Conservation (phyloP, 2,113 vertebrate genomes). For the Butorides virescens region DNA sequence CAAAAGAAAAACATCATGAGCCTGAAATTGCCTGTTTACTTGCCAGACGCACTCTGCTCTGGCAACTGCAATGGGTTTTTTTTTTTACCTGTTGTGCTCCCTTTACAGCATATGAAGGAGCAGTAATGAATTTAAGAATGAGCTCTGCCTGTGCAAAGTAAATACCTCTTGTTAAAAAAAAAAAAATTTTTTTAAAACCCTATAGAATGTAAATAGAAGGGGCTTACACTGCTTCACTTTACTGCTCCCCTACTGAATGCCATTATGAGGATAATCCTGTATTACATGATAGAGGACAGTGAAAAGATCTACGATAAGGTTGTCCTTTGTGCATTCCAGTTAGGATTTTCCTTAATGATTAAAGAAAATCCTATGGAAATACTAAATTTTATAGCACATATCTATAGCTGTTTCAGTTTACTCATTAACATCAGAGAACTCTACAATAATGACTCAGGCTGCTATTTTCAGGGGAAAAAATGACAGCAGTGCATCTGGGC, state of each 20-base stretch:
- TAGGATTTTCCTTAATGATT: not conserved
- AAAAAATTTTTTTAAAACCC: not conserved
- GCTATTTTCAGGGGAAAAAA: not conserved
- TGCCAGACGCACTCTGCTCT: not conserved
- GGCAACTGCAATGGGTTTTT: not conserved
- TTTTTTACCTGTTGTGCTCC: not conserved
- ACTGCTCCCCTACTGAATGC: not conserved
- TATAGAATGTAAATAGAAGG: not conserved
- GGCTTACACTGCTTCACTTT: not conserved
- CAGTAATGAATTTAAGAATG: not conserved
- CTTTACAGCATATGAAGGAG: not conserved
- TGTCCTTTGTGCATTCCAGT: not conserved
- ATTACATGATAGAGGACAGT: not conserved
- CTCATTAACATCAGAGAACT: not conserved
- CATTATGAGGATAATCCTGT: not conserved
- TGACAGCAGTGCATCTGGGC: not conserved
- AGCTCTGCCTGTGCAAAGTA: not conserved
- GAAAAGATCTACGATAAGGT: not conserved
- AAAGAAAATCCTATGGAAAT: not conserved
- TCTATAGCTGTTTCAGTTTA: not conserved
- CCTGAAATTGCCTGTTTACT: not conserved
- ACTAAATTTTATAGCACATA: not conserved
- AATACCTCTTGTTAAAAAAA: not conserved
- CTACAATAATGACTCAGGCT: slow-evolving; percentile 6
- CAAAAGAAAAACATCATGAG: not conserved